These are phyloP conservation scores for human (Homo sapiens) DNA, from an alignment of 2,113 vertebrate genomes.

Conservation along the genomic window DNA sequence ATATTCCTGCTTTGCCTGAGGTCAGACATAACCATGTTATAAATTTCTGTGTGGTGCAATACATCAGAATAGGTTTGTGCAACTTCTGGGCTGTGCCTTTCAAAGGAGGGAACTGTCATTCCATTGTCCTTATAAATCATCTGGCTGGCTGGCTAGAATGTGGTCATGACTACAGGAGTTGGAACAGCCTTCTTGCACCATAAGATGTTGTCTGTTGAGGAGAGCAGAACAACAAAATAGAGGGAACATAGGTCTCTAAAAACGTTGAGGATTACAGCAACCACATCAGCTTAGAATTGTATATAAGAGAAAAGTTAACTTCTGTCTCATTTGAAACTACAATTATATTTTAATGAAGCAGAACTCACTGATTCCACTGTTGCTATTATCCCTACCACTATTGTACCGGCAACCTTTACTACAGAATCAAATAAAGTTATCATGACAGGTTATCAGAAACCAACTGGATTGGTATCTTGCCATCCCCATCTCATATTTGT, in stretches of 20 bases:
- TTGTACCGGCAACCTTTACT: not conserved
- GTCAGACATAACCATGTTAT: not conserved
- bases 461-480: not conserved
- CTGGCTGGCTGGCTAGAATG: not conserved
- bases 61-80: not conserved
- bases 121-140: not conserved
- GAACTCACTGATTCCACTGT: not conserved
- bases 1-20: not conserved
- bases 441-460: not conserved
- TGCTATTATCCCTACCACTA: not conserved
- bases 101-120: not conserved
- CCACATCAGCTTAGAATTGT: not conserved
- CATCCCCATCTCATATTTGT: not conserved
- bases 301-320: not conserved
- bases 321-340: not conserved
- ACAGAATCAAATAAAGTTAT: not conserved
- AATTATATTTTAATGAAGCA: not conserved
- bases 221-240: not conserved
- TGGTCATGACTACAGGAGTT: not conserved
- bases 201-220: not conserved
- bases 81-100: not conserved
- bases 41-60: not conserved
- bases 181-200: not conserved
- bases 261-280: not conserved
- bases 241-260: not conserved